Conservation (phyloP, 2,113 vertebrate species). For the Dicrurus megarhynchus region DNA sequence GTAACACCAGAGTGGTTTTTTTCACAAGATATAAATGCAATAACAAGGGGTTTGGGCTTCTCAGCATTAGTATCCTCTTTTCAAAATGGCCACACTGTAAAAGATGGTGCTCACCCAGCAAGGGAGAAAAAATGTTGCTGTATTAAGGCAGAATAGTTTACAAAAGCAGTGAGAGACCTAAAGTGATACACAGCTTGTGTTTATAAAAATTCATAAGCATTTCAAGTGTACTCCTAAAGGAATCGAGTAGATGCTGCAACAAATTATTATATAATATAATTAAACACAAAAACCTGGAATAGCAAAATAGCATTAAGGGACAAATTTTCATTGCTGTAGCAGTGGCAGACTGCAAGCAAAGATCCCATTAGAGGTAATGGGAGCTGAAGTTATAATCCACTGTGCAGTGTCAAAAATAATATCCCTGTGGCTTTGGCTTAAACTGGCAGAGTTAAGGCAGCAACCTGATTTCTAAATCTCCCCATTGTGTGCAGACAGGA, state of each 20-base stretch:
- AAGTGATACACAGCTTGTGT: neutral
- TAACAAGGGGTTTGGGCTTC: neutral
- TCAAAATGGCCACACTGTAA: neutral
- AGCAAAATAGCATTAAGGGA: conserved; percentile 45
- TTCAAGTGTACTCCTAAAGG: conserved; percentile 14
- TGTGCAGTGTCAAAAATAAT: neutral
- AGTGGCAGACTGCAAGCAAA: conserved; percentile 26
- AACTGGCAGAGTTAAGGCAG: conserved; percentile 19
- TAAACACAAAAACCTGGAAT: conserved; percentile 32
- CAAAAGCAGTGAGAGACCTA: neutral
- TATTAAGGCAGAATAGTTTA: neutral
- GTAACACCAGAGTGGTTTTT: neutral
- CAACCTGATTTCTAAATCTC: neutral
- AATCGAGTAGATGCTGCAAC: neutral
- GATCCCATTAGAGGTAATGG: conserved; percentile 41
- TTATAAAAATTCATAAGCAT: conserved; percentile 37
- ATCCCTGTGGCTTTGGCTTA: conserved; percentile 25
- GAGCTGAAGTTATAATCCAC: conserved; percentile 43
- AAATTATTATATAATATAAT: conserved; percentile 47
- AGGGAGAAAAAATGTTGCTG: neutral
- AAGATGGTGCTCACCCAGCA: neutral
- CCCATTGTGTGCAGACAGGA: neutral
- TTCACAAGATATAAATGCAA: neutral
- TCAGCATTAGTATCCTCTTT: neutral
- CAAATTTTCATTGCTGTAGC: conserved; percentile 5